A percentile compares a stretch with the other conserved stretches of the same genome.
Evolutionary conservation across 2,888 invertebrate species (phyloP).

Genomic region (Abscondita cerata): DNA sequence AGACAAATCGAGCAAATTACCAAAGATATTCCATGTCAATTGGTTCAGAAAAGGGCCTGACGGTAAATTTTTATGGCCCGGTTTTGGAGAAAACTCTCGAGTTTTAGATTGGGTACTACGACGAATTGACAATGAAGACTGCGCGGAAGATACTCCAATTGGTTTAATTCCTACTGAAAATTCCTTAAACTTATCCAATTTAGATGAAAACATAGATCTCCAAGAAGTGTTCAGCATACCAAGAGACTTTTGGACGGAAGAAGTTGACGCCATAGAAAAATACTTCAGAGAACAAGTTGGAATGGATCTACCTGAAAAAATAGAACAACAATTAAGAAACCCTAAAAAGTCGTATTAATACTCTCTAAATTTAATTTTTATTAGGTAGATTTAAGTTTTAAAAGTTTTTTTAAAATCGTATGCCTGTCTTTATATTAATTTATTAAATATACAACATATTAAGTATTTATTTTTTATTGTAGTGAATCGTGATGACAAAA

Average conservation of each 20-base stretch:
- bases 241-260: conserved; percentile 91
- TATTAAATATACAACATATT: not conserved
- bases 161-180: conserved; percentile 69
- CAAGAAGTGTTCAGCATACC: conserved; percentile 86
- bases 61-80: conserved; percentile 98
- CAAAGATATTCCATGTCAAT: conserved; percentile 98
- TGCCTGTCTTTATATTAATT: conserved; percentile 4
- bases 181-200: conserved; percentile 75
- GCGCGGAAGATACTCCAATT: conserved; percentile 77
- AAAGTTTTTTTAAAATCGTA: too few species aligned
- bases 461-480: too few species aligned
- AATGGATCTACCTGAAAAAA: conserved; percentile 81
- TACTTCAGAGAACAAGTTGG: conserved; percentile 95
- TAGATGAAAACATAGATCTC: conserved; percentile 75
- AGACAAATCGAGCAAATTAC: conserved; percentile 69
- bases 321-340: conserved; percentile 59
- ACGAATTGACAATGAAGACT: conserved; percentile 79
- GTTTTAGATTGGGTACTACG: conserved; percentile 96
- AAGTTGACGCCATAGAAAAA: conserved; percentile 81
- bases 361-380: conserved; percentile 56
- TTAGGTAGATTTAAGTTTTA: conserved; percentile 1
- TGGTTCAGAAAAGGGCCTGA: conserved; percentile 93
- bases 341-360: conserved; percentile 67
- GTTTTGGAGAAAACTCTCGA: conserved; percentile 95
- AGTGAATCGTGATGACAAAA: too few species aligned